Conservation (phyloP, 2,888 invertebrate species). For the Philonicus albiceps region DNA sequence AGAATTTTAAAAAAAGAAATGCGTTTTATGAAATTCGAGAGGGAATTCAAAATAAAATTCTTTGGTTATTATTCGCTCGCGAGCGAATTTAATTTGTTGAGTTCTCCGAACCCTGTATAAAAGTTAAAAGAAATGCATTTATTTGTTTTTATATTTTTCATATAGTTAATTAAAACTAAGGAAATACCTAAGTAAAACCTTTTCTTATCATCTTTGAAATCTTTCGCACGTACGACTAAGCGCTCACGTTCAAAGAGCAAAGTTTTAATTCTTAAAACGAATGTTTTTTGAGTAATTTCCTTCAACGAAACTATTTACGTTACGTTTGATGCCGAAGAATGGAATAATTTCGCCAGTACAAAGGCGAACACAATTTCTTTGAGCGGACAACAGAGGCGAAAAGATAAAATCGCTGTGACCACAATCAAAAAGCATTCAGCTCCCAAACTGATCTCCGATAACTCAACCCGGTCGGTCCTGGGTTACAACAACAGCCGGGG, state of each 20-base stretch:
- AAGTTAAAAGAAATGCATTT: too few relatives aligned
- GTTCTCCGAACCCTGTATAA: too few relatives aligned
- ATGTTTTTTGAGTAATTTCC: background rate
- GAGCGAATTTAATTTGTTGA: too few relatives aligned
- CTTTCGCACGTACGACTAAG: background rate
- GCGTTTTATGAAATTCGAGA: too few relatives aligned
- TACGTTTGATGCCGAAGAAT: background rate
- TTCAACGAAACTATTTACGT: background rate
- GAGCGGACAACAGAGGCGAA: slow-evolving; percentile 1
- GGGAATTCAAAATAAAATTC: too few relatives aligned
- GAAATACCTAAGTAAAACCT: background rate
- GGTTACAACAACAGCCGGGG: slow-evolving; percentile 32
- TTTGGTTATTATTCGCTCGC: too few relatives aligned
- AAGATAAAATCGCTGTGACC: slow-evolving; percentile 38
- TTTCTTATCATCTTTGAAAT: background rate
- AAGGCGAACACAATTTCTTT: slow-evolving; percentile 20
- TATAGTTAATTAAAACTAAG: too few relatives aligned
- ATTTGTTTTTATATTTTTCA: too few relatives aligned
- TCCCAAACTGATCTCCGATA: slow-evolving; percentile 29
- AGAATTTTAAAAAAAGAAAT: too few relatives aligned
- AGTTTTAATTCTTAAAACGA: background rate
- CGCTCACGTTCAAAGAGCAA: background rate
- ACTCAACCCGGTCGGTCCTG: slow-evolving; percentile 35
- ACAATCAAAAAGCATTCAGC: slow-evolving; percentile 38
- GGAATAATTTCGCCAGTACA: background rate